phyloP scores from a whole-genome alignment of 2,113 vertebrate genomes.

The Pungitius pungitius region DNA sequence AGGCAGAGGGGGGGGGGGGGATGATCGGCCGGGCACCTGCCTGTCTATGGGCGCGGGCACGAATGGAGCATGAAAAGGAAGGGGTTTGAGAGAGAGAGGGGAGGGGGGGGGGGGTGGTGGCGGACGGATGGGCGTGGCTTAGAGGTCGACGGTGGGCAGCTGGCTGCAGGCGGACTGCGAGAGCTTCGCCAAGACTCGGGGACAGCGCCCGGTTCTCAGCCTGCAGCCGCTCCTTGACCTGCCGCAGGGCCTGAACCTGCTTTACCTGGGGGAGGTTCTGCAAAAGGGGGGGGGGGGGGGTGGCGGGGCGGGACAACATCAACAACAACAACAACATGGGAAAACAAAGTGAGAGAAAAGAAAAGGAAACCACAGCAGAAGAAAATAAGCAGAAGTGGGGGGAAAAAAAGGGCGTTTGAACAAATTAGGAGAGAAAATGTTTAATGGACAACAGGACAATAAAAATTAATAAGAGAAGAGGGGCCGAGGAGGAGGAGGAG shows the following conservation, averaged over 20 bases:
- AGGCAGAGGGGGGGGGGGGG: slow-evolving; percentile 54
- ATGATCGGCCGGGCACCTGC: slow-evolving; percentile 86
- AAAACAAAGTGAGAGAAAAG: slow-evolving; percentile 8
- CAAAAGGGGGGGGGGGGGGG: slow-evolving; percentile 64
- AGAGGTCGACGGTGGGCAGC: slow-evolving; percentile 87
- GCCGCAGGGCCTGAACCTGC: slow-evolving; percentile 94
- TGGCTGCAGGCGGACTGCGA: slow-evolving; percentile 90
- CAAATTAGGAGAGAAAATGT: slow-evolving; percentile 30
- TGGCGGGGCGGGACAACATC: slow-evolving; percentile 32
- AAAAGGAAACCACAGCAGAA: background rate
- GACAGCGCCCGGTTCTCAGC: slow-evolving; percentile 98
- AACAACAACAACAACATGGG: slow-evolving; percentile 58
- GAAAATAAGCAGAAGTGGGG: slow-evolving; percentile 15
- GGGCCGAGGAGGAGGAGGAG: slow-evolving; percentile 38
- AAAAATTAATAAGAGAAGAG: slow-evolving; percentile 38
- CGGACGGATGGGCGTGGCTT: slow-evolving; percentile 78
- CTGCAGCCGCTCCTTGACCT: slow-evolving; percentile 96
- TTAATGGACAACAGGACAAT: slow-evolving; percentile 52
- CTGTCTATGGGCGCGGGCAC: slow-evolving; percentile 87
- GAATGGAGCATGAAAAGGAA: slow-evolving; percentile 83
- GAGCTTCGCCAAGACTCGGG: slow-evolving; percentile 93
- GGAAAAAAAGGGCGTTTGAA: background rate
- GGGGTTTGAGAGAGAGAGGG: slow-evolving; percentile 61
- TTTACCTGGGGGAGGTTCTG: slow-evolving; percentile 97
- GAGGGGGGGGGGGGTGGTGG: slow-evolving; percentile 55